Evolutionary conservation across 2,888 invertebrate genomes (phyloP).

Genomic region (Eupelmus urozonus): DNA sequence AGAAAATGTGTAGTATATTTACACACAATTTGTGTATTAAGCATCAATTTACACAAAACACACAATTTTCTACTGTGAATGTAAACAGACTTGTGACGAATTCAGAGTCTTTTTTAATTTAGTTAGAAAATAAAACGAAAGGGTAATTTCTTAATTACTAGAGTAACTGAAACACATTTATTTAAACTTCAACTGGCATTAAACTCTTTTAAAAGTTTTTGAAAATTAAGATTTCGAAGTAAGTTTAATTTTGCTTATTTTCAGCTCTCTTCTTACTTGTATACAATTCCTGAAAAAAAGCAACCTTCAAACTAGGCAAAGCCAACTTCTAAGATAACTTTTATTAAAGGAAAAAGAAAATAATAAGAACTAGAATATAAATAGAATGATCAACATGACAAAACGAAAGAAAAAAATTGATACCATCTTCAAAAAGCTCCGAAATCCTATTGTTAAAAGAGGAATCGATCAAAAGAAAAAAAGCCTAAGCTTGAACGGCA

Average conservation of each 20-base stretch:
- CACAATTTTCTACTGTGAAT: too few species aligned
- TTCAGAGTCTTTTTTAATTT: not conserved
- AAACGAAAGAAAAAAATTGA: too few species aligned
- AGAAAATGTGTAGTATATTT: too few species aligned
- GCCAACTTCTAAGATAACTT: too few species aligned
- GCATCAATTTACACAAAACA: too few species aligned
- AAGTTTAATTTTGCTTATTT: not conserved
- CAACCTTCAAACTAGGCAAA: not conserved
- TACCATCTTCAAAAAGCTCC: too few species aligned
- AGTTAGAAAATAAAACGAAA: not conserved
- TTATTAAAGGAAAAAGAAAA: too few species aligned
- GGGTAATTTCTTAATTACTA: slow-evolving; percentile 1
- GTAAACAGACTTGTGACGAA: too few species aligned
- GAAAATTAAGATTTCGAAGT: not conserved
- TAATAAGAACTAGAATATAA: too few species aligned
- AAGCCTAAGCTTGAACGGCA: not conserved
- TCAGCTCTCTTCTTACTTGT: not conserved
- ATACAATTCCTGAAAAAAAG: not conserved
- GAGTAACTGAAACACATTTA: not conserved
- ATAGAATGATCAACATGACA: too few species aligned
- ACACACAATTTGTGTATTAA: too few species aligned
- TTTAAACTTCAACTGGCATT: not conserved
- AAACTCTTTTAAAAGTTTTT: not conserved
- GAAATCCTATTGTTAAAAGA: not conserved
- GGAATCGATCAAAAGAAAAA: not conserved